Conservation (phyloP, 2,888 invertebrate genomes). For the Eupithecia dodoneata region DNA sequence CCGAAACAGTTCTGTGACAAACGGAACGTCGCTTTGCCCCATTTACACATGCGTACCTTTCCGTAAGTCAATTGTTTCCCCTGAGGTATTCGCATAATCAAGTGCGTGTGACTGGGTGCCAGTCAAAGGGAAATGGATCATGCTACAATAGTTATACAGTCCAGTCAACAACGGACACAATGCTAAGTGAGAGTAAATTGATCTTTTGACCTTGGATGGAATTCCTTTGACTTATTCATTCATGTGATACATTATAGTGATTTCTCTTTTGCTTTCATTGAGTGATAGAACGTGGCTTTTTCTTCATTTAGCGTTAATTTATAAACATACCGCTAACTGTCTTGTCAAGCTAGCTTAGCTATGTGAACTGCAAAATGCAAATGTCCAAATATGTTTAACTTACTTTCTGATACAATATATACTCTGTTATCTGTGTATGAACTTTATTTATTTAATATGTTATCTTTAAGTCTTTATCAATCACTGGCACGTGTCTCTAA, state of each 20-base stretch:
- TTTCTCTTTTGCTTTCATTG: conserved; percentile 20
- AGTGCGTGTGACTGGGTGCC: conserved; percentile 3
- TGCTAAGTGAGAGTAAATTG: conserved; percentile 10
- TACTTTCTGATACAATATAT: too few relatives aligned
- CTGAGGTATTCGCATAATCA: conserved; percentile 11
- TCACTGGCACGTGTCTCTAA: background rate
- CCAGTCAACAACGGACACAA: background rate
- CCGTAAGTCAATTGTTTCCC: conserved; percentile 4
- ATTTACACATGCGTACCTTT: conserved; percentile 26
- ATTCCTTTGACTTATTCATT: conserved; percentile 16
- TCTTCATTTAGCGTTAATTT: background rate
- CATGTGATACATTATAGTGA: conserved; percentile 12
- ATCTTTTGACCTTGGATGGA: conserved; percentile 24
- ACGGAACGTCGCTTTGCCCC: conserved; percentile 19
- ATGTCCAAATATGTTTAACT: background rate
- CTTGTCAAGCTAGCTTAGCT: background rate
- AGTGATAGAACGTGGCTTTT: background rate
- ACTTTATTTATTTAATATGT: background rate
- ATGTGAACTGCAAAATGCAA: too few relatives aligned
- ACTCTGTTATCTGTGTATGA: background rate
- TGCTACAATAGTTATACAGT: conserved; percentile 3
- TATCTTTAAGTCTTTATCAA: background rate
- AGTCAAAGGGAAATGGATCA: conserved; percentile 10
- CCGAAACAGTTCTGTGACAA: conserved; percentile 11
- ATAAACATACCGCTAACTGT: background rate